A percentile compares a stretch with the other conserved stretches of the same genome.
Conservation (phyloP, 2,888 invertebrate species). For the Clepsis dumicolana region DNA sequence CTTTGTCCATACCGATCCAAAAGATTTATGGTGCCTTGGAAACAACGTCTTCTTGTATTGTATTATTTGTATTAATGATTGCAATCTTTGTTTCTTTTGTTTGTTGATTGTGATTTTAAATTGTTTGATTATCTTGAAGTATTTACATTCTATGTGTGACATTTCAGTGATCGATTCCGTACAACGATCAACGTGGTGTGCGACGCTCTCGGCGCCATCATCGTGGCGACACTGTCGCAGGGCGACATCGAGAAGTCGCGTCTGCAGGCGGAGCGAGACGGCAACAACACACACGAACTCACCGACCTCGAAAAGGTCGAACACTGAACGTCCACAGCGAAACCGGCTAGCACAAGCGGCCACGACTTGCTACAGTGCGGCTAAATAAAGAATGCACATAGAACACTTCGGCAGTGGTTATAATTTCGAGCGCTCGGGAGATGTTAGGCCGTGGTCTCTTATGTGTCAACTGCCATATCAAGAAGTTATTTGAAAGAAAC, state of each 20-base stretch:
- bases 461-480: not conserved
- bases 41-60: too few relatives aligned
- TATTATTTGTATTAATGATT: too few relatives aligned
- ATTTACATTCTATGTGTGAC: not conserved
- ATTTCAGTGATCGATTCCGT: conserved; percentile 93
- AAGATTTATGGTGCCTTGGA: too few relatives aligned
- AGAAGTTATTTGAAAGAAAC: not conserved
- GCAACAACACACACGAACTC: conserved; percentile 88
- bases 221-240: conserved; percentile 94
- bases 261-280: conserved; percentile 74
- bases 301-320: conserved; percentile 87
- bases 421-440: not conserved
- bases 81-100: too few relatives aligned
- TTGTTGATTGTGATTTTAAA: not conserved
- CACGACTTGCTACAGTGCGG: not conserved
- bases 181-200: conserved; percentile 98
- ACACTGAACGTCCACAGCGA: conserved; percentile 59
- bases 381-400: not conserved
- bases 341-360: not conserved
- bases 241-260: conserved; percentile 87
- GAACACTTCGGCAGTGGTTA: not conserved
- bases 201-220: conserved; percentile 96
- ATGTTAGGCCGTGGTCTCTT: not conserved
- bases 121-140: not conserved
- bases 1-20: too few relatives aligned